Evolutionary conservation across 2,113 vertebrate genomes (phyloP).

Genomic region (Ctenodactylus gundi): DNA sequence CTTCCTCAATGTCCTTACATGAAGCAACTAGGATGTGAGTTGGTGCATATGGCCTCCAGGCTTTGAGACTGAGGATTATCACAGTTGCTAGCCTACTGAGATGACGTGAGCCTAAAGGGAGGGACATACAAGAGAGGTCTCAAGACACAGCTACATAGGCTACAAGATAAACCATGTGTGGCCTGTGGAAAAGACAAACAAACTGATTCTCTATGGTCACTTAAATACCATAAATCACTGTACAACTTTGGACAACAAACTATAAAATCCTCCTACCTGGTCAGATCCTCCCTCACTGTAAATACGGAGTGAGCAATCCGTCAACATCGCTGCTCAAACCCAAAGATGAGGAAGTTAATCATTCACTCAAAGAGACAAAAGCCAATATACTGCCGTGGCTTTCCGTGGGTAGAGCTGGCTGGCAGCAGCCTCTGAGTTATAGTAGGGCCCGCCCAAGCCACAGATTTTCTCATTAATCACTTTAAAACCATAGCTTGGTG

Average conservation of each 20-base stretch:
- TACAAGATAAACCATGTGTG: not conserved
- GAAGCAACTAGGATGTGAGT: not conserved
- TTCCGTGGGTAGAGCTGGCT: not conserved
- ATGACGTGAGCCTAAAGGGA: not conserved
- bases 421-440: too few species aligned
- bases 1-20: not conserved
- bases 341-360: constrained; percentile 40
- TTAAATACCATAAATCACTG: not conserved
- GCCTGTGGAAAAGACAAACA: not conserved
- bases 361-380: not conserved
- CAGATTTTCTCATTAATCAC: not conserved
- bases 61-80: not conserved
- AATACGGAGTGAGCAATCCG: not conserved
- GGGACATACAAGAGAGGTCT: not conserved
- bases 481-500: not conserved
- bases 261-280: not conserved
- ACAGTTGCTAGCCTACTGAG: not conserved
- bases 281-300: not conserved
- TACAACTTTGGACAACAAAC: not conserved
- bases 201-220: not conserved
- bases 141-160: not conserved
- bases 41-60: not conserved
- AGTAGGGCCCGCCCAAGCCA: too few species aligned
- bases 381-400: not conserved
- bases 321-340: constrained; percentile 1